These are phyloP conservation scores for Aldrovandia affinis DNA, from an alignment of 2,797 vertebrate species.

Conservation along the genomic window DNA sequence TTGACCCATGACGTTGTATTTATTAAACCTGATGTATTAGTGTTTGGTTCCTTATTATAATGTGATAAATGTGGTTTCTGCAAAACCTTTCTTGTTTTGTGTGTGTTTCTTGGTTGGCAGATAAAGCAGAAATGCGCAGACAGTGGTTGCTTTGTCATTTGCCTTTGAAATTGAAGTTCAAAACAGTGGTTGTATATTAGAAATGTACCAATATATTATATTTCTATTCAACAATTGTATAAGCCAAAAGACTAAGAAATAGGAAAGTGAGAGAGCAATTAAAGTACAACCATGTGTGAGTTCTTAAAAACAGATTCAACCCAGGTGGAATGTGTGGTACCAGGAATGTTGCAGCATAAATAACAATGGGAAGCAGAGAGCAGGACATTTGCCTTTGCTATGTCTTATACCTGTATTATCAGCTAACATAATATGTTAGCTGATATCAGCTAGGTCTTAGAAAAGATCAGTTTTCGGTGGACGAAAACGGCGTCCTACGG, in stretches of 20 bases:
- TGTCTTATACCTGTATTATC: too few species aligned
- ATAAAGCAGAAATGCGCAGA: not conserved
- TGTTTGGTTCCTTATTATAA: not conserved
- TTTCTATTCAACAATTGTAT: not conserved
- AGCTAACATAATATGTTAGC: not conserved
- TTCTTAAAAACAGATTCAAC: not conserved
- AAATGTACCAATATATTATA: not conserved
- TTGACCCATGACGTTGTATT: not conserved
- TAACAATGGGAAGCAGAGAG: not conserved
- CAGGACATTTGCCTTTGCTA: too few species aligned
- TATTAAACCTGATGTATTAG: constrained; percentile 3
- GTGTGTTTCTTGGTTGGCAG: not conserved
- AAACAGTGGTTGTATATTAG: too few species aligned
- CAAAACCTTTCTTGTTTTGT: not conserved
- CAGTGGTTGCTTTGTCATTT: too few species aligned
- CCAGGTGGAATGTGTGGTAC: not conserved
- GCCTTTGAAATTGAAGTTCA: too few species aligned
- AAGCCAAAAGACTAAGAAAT: not conserved
- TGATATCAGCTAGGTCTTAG: too few species aligned
- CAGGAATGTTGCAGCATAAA: not conserved
- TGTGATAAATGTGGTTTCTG: not conserved
- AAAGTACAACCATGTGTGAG: not conserved
- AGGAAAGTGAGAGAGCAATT: not conserved
- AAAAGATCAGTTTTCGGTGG: too few species aligned
- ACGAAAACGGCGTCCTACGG: too few species aligned